Base-by-base conservation (phyloP, 2,888 invertebrate species). In the Creontiades dilutus region DNA sequence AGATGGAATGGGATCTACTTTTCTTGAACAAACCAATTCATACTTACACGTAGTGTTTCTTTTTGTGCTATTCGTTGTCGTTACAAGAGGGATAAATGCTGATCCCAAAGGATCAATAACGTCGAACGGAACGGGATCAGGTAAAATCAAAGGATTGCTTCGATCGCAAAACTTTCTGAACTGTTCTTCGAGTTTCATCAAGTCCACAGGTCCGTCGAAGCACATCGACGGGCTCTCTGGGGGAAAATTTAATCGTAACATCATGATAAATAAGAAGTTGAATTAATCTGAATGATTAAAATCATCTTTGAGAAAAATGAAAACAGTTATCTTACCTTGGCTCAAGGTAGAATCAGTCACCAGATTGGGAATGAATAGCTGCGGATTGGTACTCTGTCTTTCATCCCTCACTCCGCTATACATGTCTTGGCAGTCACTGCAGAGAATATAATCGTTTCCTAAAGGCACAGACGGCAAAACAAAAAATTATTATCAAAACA, bases 21-120 rank as follows among this genome's bases (percentile, higher is more conserved):
- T 37, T 37, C 37, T 4, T 19, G 75, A 11, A 13, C 75, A 75
- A 7, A 76, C 1, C 0, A 76, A 14, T 76, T 13, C 3, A 11
- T 3, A 78, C 78, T 78, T 46, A 78, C 78, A 27, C 0, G 86
- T 9, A 28, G 47, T 68, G 48, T 61, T n/a, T 80, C 19, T 28
- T 47, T 57, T 89, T 80, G 75, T 23, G 75, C 12, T 47, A 37
- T n/a, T 9, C 19, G 37, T 37, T 28, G 37, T 37, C 78, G 93
- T 92, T 4, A 94, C 93, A 82, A 93, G 93, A 0, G 94, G 93
- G 1, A 94, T 93, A 4, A 93, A 93, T 55, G 93, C 93, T 0
- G 94, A 93, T 3, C 95, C 95, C 9, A 95, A 93, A 0, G 95
- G 95, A 92, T 95, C 95, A 37, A 93, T 92, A 23, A 94, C 94